phyloP scores from a whole-genome alignment of 2,113 vertebrate genomes.

The Colaptes auratus region DNA sequence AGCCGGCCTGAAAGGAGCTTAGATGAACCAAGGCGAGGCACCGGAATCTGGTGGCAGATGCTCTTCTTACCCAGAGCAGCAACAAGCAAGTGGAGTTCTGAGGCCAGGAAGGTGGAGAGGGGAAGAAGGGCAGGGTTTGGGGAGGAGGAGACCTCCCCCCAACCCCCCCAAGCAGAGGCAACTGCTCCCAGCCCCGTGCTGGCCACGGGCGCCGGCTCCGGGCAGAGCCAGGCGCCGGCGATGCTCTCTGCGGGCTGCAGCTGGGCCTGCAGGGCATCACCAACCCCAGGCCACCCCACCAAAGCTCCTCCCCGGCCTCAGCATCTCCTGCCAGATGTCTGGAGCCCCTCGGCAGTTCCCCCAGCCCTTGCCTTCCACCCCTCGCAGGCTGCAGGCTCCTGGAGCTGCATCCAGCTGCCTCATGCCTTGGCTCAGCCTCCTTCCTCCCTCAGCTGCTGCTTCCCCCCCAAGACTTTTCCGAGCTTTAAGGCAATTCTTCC shows the following conservation, averaged over 20 bases:
- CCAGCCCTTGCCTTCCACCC: background rate
- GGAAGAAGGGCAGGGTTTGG: fast-evolving
- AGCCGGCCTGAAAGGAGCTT: background rate
- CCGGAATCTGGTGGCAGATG: background rate
- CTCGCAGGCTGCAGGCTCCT: background rate
- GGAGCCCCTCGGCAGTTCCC: background rate
- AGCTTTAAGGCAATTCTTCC: background rate
- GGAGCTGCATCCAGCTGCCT: background rate
- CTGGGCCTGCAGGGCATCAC: background rate
- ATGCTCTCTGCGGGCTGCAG: background rate
- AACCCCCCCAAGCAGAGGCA: background rate
- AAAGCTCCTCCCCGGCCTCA: background rate
- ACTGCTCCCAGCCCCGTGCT: fast-evolving
- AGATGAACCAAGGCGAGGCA: background rate
- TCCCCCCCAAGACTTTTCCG: background rate
- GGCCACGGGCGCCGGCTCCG: fast-evolving
- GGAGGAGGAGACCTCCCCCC: too few relatives aligned
- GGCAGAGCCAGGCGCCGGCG: fast-evolving
- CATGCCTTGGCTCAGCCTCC: background rate
- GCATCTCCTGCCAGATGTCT: background rate
- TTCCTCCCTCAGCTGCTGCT: background rate
- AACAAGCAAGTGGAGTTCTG: background rate
- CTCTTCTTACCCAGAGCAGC: background rate
- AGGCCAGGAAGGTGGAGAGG: background rate
- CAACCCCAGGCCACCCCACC: background rate